Base-by-base conservation (phyloP, 2,797 vertebrate genomes). In the Poliocrania exsul region DNA sequence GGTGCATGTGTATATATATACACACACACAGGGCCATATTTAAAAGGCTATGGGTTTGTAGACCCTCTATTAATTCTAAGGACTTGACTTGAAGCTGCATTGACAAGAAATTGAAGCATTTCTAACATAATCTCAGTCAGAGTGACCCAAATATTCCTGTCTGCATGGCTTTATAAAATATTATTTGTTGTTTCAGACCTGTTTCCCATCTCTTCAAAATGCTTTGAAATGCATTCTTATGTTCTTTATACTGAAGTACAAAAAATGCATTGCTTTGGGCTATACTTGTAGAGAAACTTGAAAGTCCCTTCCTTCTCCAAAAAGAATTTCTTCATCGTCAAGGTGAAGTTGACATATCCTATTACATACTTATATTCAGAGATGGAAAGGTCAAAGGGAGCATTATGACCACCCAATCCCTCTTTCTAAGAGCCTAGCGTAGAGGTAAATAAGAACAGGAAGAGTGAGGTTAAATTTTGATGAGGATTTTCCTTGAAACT, bases 1-100 rank as follows among this genome's bases (percentile, higher is more conserved):
- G 7, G 8, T n/a, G 8, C 28, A 11, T 2, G 0, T 33, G 14
- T 28, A 8, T 16, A 42, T 17, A 9, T 18, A 47, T 10, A 35
- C 4, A 53, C 6, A 47, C 11, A 49, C 7, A 33, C 3, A 53
- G 6, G 31, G 4, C 2, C 6, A 15, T 38, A 35, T 65, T 82
- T 75, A 31, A 74, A 81, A 61, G 9, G 2, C 35, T 26, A 9
- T 35, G 7, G 5, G 8, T 80, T 80, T 72, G 4, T 42, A 72
- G 14, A 49, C 5, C 16, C 38, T 9, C 3, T 8, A 57, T 7
- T 3, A 35, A 0, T 11, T 75, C 16, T 29, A 46, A 53, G 60
- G 4, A 4, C 81, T 83, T 60, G 33, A 44, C 25, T 64, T 49
- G 20, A 83, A 90, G 29, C 6, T 65, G 7, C 26, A 37, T 9